Percentiles rank a stretch among this genome's conserved stretches.
phyloP scores from a whole-genome alignment of 1,140 invertebrate species.

The Leptinotarsa texana region DNA sequence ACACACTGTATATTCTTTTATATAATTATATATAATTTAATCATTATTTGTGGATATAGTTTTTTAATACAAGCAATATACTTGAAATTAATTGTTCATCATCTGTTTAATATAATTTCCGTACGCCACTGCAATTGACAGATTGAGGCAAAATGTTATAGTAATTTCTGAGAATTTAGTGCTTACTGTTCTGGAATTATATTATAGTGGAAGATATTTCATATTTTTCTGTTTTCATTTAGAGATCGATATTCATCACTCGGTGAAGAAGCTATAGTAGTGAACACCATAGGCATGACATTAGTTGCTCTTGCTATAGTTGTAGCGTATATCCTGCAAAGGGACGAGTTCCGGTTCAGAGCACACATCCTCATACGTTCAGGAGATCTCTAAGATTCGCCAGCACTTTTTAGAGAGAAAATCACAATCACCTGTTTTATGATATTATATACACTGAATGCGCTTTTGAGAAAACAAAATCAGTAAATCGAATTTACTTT shows the following conservation, averaged over 20 bases:
- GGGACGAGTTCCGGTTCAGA: slow-evolving; percentile 56
- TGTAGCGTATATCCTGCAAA: slow-evolving; percentile 60
- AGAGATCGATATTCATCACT: slow-evolving; percentile 64
- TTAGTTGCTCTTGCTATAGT: slow-evolving; percentile 74
- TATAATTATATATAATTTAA: too few species aligned
- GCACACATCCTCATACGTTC: slow-evolving; percentile 58
- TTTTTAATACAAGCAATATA: neutral
- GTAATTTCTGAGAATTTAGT: too few species aligned
- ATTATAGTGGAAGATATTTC: neutral
- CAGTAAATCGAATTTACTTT: neutral
- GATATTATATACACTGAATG: too few species aligned
- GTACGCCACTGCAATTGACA: too few species aligned
- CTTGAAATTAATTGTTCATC: neutral
- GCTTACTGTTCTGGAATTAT: too few species aligned
- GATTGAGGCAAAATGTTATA: too few species aligned
- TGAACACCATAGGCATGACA: slow-evolving; percentile 75
- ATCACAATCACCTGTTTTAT: neutral
- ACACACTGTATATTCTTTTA: too few species aligned
- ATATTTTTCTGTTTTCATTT: slow-evolving; percentile 35
- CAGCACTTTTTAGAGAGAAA: neutral
- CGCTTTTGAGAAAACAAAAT: neutral
- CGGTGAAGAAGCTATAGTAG: slow-evolving; percentile 71
- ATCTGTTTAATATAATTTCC: too few species aligned
- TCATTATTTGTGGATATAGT: too few species aligned
- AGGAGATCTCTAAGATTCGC: slow-evolving; percentile 53